Base-by-base conservation (phyloP, 2,113 vertebrate species). In the Periophthalmodon schlosseri region DNA sequence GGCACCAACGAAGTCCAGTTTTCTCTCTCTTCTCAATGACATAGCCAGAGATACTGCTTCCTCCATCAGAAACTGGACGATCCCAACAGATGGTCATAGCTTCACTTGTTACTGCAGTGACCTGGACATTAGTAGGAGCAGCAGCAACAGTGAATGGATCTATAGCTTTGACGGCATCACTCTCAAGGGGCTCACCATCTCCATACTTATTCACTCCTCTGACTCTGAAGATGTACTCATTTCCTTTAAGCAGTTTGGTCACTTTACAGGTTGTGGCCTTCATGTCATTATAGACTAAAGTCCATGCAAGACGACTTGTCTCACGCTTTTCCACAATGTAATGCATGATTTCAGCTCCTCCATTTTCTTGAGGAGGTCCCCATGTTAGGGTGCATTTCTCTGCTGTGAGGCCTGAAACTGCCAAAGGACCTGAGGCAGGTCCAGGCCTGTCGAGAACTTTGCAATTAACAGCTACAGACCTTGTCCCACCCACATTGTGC, bases 21-120 rank as follows among this genome's bases (percentile, higher is more conserved):
- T 98, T 99, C 92, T 99, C 98, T 80, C 96, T 90, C 73, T 95
- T 97, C 91, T 99, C 98, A 92, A 99, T 98, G 36, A 99, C 93
- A 83, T 99, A 99, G 68, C 98, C 95, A 82, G 91, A 87, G 79
- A 99, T 99, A 76, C 96, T 96, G 89, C 73, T 98, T 57, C 98
- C 98, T 76, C 98, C 98, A 89, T 99, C 98, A 84, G 93, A 96
- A 44, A 94, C 93, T 11, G 98, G 98, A 91, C 98, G 96, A 79
- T 96, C 95, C 98, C 98, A 99, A 83, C 97, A 99, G 73, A 99
- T 92, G 23, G 97, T 99, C 96, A 99, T 98, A 0, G 95, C 95
- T 69, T 97, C 96, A 88, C 96, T 95, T 80, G 96, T 98, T 76
- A 99, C 92, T 82, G 93, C 93, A 23, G 96, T 98, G 76, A 99